phyloP scores from a whole-genome alignment of 2,888 invertebrate genomes.

The Chaitophorus viminalis region DNA sequence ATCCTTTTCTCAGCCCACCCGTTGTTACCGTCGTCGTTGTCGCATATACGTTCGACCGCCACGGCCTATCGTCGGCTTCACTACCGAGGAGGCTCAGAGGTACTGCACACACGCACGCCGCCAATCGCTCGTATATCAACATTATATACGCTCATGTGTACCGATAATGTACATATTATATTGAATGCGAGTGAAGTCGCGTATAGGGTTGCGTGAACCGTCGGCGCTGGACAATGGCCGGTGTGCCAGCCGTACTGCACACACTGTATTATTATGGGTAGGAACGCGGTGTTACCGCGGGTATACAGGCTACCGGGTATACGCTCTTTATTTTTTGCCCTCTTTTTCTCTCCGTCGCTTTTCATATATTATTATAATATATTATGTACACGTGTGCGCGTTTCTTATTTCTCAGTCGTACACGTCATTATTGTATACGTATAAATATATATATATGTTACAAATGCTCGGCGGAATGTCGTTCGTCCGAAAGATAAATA shows the following conservation, averaged over 20 bases:
- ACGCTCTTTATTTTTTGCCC: slow-evolving; percentile 19
- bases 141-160: neutral
- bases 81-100: too few species aligned
- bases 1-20: slow-evolving; percentile 48
- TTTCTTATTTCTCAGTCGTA: too few species aligned
- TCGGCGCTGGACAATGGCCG: slow-evolving; percentile 45
- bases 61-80: neutral
- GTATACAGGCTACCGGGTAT: slow-evolving; percentile 45
- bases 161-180: too few species aligned
- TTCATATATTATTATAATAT: neutral
- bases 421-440: neutral
- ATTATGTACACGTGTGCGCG: neutral
- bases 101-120: neutral
- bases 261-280: too few species aligned
- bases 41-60: neutral
- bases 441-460: too few species aligned
- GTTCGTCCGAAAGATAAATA: neutral
- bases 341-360: neutral
- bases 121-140: neutral
- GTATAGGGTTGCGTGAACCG: slow-evolving; percentile 40
- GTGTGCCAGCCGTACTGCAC: too few species aligned
- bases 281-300: neutral
- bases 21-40: neutral
- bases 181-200: neutral
- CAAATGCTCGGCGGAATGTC: neutral